These are phyloP conservation scores for Polydesmus complanatus DNA, from an alignment of 2,888 invertebrate species.

Conservation along the genomic window DNA sequence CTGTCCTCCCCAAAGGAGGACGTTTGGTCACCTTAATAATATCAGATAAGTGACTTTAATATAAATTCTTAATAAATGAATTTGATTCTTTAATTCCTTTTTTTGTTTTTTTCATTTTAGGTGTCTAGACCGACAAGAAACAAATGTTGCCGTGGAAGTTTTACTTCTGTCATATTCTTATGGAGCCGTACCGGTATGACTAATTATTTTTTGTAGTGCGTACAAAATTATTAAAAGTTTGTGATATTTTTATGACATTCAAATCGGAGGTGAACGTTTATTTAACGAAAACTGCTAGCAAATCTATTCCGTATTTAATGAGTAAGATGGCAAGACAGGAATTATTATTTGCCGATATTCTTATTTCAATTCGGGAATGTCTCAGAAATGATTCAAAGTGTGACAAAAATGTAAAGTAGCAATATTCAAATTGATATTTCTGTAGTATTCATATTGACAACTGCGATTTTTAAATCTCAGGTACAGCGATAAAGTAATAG, in stretches of 20 bases:
- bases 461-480: conserved; percentile 14
- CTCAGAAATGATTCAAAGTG: conserved; percentile 4
- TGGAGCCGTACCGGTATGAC: background rate
- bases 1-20: no score
- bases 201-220: background rate
- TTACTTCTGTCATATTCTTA: background rate
- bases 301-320: conserved; percentile 7
- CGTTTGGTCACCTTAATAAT: no score
- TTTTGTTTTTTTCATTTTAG: no score
- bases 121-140: background rate
- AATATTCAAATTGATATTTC: background rate
- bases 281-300: conserved; percentile 8
- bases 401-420: conserved; percentile 3
- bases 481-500: conserved; percentile 16
- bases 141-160: background rate
- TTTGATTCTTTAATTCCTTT: no score
- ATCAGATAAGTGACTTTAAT: no score
- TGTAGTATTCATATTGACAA: background rate
- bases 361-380: background rate
- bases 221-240: conserved; percentile 9
- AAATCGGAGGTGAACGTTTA: conserved; percentile 13
- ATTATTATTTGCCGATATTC: background rate
- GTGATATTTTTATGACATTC: conserved; percentile 15
- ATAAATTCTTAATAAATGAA: no score
- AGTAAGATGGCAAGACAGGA: background rate